Conservation (phyloP, 2,888 invertebrate species). For the Listrodromus nycthemerus region DNA sequence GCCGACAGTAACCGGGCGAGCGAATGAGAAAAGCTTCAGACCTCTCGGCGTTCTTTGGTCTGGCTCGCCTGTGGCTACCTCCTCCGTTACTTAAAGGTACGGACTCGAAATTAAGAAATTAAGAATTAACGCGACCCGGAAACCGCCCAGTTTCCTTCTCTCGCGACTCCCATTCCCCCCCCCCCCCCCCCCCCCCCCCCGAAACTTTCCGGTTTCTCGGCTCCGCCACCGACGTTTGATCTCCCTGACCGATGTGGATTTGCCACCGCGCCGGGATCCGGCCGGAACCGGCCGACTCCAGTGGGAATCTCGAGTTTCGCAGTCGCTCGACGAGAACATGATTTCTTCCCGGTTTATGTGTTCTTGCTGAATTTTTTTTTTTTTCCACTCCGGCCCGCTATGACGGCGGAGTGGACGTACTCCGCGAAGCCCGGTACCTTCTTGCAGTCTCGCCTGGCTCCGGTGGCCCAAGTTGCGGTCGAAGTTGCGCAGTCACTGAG, state of each 20-base stretch:
- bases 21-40: constrained; percentile 59
- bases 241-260: constrained; percentile 27
- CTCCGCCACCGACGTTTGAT: constrained; percentile 64
- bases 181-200: neutral
- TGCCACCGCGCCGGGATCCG: neutral
- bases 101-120: constrained; percentile 80
- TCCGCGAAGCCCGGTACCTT: neutral
- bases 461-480: constrained; percentile 5
- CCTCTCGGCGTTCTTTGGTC: constrained; percentile 47
- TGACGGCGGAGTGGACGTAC: neutral
- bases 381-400: neutral
- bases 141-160: constrained; percentile 70
- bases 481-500: constrained; percentile 8
- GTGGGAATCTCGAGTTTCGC: neutral
- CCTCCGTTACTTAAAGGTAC: constrained; percentile 75
- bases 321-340: neutral
- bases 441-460: neutral
- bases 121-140: constrained; percentile 80
- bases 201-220: constrained; percentile 35
- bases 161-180: neutral
- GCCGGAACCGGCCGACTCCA: neutral
- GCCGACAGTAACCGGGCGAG: constrained; percentile 56
- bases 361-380: neutral
- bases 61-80: constrained; percentile 42
- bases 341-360: constrained; percentile 4